Evolutionary conservation across 2,797 vertebrate species (phyloP), one percentile per base, ranked within the genome.

Genomic region (Choloepus didactylus): DNA sequence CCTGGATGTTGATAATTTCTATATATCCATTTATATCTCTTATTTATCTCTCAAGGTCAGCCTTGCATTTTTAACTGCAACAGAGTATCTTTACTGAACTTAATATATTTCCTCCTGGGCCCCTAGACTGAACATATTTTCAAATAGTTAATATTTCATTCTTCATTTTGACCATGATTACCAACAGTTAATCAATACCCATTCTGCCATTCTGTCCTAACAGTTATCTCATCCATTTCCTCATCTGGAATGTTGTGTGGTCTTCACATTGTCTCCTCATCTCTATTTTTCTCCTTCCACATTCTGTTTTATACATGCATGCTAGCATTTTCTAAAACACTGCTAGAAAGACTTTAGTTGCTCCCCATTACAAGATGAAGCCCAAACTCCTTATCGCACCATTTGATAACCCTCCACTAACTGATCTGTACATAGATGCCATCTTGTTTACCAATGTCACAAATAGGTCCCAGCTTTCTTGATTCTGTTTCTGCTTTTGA

Each of bases 11-110:
- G 84, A 38, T 41, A 23, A 54, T 67, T 66, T 86, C 31, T 86
- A 25, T 31, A 5, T 64, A 59, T 41, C 62, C 82, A 67, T 59
- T 54, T 81, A 76, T 12, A 31, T 27, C 31, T 84, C 19, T 64
- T 73, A 77, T 62, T 81, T 81, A 41, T 66, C 62, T 72, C 9
- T 72, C 59, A 95, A 96, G 6, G 46, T 90, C 82, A 81, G 41
- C 9, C 31, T 60, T 29, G 59, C 23, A 29, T 67, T 80, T 93
- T 69, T 31, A 69, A 89, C 19, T 67, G 66, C 38, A 51, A 66
- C 0, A 3, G 29, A 38, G 66, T 38, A 66, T 81, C 81, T 95
- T 89, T 35, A 87, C 64, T 80, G 18, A 92, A 77, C 6, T 81
- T 21, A 72, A 11, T 82, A 21, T 56, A 49, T 87, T 87, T 93